Evolutionary conservation across 2,888 invertebrate genomes (phyloP).

Genomic region (Noctuana brunneofusca): DNA sequence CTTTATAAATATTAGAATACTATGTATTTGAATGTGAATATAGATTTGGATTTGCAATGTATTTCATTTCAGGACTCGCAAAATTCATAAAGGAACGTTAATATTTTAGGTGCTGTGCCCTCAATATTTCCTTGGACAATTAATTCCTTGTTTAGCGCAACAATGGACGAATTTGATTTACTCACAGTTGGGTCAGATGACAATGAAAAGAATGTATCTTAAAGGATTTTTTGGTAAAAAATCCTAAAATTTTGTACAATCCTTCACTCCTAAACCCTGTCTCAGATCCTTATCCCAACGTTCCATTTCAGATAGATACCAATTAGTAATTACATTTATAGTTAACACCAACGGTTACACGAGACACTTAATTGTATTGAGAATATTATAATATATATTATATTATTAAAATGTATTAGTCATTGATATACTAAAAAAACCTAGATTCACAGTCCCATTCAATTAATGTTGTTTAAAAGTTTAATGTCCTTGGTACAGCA

Average conservation of each 20-base stretch:
- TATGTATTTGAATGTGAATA: background rate
- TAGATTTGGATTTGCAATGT: background rate
- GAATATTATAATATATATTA: background rate
- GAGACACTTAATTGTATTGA: too few relatives aligned
- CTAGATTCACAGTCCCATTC: too few relatives aligned
- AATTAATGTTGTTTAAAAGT: too few relatives aligned
- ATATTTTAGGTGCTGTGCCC: conserved; percentile 84
- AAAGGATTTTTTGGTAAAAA: conserved; percentile 3
- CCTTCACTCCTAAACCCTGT: conserved; percentile 11
- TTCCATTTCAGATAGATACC: conserved; percentile 8
- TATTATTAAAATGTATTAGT: too few relatives aligned
- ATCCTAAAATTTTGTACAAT: conserved; percentile 4
- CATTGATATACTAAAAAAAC: too few relatives aligned
- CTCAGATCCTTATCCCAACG: conserved; percentile 7
- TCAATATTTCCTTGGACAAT: conserved; percentile 86
- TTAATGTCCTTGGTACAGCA: too few relatives aligned
- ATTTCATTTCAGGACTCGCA: background rate
- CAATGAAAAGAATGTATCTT: too few relatives aligned
- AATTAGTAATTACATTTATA: background rate
- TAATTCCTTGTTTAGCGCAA: conserved; percentile 16
- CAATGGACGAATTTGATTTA: conserved; percentile 32
- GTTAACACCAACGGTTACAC: background rate
- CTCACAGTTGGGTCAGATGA: conserved; percentile 17
- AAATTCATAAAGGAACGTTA: background rate
- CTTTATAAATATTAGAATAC: background rate